Evolutionary conservation across 2,888 invertebrate species (phyloP).

Genomic region (Orgyia antiqua): DNA sequence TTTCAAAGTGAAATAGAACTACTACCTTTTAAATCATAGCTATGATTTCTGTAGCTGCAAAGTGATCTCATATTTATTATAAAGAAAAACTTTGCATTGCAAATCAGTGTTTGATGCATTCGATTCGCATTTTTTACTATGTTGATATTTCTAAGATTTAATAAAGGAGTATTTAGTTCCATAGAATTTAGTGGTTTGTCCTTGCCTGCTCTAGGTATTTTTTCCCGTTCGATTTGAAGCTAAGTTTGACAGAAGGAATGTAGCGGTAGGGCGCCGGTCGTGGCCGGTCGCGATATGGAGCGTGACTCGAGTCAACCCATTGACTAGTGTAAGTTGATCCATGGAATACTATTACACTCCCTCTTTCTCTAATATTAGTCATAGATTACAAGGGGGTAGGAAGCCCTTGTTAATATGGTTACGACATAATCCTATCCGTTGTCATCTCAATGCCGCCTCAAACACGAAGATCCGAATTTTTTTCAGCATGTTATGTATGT

Average conservation of each 20-base stretch:
- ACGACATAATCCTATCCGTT: slow-evolving; percentile 60
- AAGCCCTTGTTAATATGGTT: slow-evolving; percentile 39
- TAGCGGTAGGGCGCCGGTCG: slow-evolving; percentile 54
- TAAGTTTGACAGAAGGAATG: slow-evolving; percentile 71
- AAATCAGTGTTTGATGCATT: slow-evolving; percentile 11
- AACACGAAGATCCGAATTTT: slow-evolving; percentile 65
- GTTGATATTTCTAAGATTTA: slow-evolving; percentile 5
- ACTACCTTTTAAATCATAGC: not conserved
- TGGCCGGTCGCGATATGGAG: slow-evolving; percentile 52
- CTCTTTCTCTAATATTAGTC: slow-evolving; percentile 16
- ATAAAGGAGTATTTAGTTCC: slow-evolving; percentile 23
- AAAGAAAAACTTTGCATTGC: slow-evolving; percentile 3
- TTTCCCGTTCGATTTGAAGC: slow-evolving; percentile 51
- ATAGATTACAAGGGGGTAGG: slow-evolving; percentile 20
- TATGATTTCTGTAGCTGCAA: not conserved
- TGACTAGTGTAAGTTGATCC: slow-evolving; percentile 40
- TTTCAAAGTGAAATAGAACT: slow-evolving; percentile 1
- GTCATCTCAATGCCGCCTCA: slow-evolving; percentile 73
- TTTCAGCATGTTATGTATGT: slow-evolving; percentile 37
- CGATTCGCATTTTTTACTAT: slow-evolving; percentile 10
- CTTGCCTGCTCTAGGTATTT: slow-evolving; percentile 53
- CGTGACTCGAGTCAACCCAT: slow-evolving; percentile 53
- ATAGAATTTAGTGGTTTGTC: slow-evolving; percentile 40
- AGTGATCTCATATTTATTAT: slow-evolving; percentile 1
- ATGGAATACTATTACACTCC: slow-evolving; percentile 23